These are phyloP conservation scores for Podilymbus podiceps DNA, from an alignment of 2,113 vertebrate genomes.

Conservation along the genomic window DNA sequence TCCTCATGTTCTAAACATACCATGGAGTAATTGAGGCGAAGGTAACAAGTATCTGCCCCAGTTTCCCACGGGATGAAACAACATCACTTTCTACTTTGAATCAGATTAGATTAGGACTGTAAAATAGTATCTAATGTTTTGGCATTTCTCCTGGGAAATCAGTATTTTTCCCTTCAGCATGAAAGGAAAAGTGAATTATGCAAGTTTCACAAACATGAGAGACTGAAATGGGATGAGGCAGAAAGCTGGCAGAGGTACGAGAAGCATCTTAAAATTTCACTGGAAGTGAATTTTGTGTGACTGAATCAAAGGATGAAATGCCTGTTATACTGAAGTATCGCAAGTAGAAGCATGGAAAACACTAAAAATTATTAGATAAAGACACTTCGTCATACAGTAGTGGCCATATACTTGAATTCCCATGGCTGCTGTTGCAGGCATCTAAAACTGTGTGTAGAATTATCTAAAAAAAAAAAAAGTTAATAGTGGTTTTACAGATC, in stretches of 20 bases:
- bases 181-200: background rate
- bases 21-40: background rate
- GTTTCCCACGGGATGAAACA: background rate
- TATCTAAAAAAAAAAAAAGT: background rate
- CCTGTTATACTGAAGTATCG: background rate
- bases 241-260: background rate
- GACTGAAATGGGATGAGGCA: background rate
- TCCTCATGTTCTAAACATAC: background rate
- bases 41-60: background rate
- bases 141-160: background rate
- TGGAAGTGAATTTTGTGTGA: background rate
- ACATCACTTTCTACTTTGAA: background rate
- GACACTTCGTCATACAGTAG: background rate
- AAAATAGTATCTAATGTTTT: background rate
- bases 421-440: background rate
- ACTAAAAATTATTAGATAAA: background rate
- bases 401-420: constrained; percentile 2
- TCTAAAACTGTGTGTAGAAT: background rate
- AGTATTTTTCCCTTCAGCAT: background rate
- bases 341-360: background rate
- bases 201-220: background rate
- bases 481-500: background rate
- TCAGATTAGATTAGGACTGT: background rate
- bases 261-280: background rate
- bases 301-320: background rate